phyloP scores from a whole-genome alignment of 2,888 invertebrate species.

The Melanostoma mellinum region DNA sequence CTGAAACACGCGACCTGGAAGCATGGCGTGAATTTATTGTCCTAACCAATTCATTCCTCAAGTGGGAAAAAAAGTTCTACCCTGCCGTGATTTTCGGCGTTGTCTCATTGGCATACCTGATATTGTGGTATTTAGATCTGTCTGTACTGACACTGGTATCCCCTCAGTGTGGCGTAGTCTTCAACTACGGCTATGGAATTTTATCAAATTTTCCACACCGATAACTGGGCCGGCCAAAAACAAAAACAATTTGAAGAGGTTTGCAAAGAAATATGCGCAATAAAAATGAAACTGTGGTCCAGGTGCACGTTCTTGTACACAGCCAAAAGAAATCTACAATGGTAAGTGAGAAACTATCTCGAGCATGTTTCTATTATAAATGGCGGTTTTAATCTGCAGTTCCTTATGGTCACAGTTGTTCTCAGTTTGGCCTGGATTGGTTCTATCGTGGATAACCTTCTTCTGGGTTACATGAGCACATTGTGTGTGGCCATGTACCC shows the following conservation, averaged over 20 bases:
- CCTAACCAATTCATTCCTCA: conserved; percentile 86
- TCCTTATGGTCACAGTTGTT: conserved; percentile 86
- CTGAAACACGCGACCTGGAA: conserved; percentile 88
- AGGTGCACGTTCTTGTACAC: conserved; percentile 81
- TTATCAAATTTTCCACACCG: conserved; percentile 87
- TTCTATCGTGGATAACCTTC: conserved; percentile 90
- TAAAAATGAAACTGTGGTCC: conserved; percentile 81
- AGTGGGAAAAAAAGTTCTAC: conserved; percentile 94
- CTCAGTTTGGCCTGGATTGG: conserved; percentile 91
- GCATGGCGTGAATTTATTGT: conserved; percentile 89
- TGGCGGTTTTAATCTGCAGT: conserved; percentile 84
- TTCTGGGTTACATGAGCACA: conserved; percentile 88
- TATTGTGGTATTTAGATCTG: conserved; percentile 92
- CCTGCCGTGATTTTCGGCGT: conserved; percentile 89
- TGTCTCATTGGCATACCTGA: conserved; percentile 84
- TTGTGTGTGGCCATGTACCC: conserved; percentile 79
- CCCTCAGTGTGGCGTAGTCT: conserved; percentile 86
- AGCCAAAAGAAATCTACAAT: conserved; percentile 83
- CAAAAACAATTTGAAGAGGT: conserved; percentile 91
- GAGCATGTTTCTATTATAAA: conserved; percentile 11
- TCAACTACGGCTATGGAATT: conserved; percentile 91
- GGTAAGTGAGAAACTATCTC: conserved; percentile 81
- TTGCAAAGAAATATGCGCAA: conserved; percentile 82
- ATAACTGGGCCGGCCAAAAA: conserved; percentile 90
- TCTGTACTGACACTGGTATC: conserved; percentile 89